Base-by-base conservation (phyloP, 1,140 invertebrate species). In the Drosophila orosa region DNA sequence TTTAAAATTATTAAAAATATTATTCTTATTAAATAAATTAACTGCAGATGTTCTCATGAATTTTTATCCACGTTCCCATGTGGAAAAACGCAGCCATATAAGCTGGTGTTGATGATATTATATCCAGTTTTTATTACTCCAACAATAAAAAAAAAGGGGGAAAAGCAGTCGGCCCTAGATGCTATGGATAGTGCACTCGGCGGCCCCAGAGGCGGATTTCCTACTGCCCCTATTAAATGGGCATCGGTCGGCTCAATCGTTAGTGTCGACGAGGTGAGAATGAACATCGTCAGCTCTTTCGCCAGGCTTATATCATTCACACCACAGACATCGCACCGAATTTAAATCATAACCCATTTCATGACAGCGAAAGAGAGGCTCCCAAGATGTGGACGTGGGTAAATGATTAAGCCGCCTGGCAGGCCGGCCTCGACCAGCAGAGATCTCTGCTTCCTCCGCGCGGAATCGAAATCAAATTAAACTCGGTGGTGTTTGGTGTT, bases 381-480 rank as follows among this genome's bases (percentile, higher is more conserved):
- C 19, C 39, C 27, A 52, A 52, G 44, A n/a, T 33, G 10, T 48
- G 39, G 25, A 40, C 27, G 40, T 44, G 47, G 40, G 65, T 85
- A 40, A 85, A 87, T 86, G 82, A 86, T 87, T 56, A 45, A 59
- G 61, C 31, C 58, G 63, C 31, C 27, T 56, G 61, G 48, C 65
- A 61, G 74, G 65, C 83, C 74, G 66, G 74, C 19, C 48, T 22
- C 48, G 48, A 5, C 17, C 31, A 54, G 29, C 22, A 8, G 48
- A 62, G 44, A 66, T 76, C 56, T 66, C 58, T 33, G 63, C 74
- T 78, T 75, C 80, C 58, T 67, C 55, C 66, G 73, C 69, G 66
- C 81, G 79, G 79, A 86, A 86, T 86, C 84, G 79, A 86, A 86
- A 86, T 86, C 83, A 86, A 86, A 86, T 86, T 86, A 86, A 86